A percentile compares a stretch with the other conserved stretches of the same genome.
Conservation (phyloP, 2,113 vertebrate species). For the Progne subis region DNA sequence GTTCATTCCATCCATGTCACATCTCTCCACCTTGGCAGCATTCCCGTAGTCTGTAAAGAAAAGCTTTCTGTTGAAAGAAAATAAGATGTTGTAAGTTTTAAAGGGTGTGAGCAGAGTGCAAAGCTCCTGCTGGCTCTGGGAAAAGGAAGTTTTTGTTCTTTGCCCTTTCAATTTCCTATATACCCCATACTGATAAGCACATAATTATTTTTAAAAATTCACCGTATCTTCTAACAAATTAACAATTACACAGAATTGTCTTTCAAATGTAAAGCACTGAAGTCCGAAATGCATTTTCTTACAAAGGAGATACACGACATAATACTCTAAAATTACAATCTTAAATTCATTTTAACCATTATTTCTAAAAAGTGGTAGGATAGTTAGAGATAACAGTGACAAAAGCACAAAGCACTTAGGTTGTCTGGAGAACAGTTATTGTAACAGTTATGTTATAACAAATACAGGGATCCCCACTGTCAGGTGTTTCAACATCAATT, state of each 20-base stretch:
- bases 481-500: background rate
- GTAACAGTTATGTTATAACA: background rate
- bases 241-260: background rate
- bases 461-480: background rate
- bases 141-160: conserved; percentile 39
- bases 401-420: conserved; percentile 17
- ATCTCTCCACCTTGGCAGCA: conserved; percentile 91
- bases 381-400: background rate
- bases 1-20: conserved; percentile 96
- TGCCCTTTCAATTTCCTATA: conserved; percentile 9
- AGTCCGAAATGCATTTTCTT: background rate
- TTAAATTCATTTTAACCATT: background rate
- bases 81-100: conserved; percentile 51
- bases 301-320: background rate
- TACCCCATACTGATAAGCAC: background rate
- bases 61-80: conserved; percentile 88
- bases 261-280: background rate
- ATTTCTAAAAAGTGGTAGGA: background rate
- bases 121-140: conserved; percentile 25
- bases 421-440: background rate
- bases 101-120: background rate
- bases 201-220: conserved; percentile 9
- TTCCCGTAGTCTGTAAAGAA: conserved; percentile 97
- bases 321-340: background rate
- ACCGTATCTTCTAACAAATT: background rate